These are phyloP conservation scores for Phoenicopterus ruber DNA, from an alignment of 2,113 vertebrate species.

Conservation along the genomic window DNA sequence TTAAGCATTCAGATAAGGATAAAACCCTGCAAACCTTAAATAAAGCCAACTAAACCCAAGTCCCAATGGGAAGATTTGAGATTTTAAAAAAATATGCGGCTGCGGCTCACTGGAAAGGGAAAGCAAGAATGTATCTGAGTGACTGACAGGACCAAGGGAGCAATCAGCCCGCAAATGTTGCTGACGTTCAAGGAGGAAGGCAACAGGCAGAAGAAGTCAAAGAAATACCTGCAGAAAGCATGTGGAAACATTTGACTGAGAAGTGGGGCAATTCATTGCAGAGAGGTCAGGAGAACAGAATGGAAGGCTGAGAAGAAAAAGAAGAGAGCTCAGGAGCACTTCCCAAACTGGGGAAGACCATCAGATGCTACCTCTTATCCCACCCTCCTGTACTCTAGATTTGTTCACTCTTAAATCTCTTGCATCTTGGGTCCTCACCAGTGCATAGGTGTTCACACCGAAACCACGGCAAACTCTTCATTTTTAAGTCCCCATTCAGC, in stretches of 20 bases:
- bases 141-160: not conserved
- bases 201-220: not conserved
- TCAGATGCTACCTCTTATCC: not conserved
- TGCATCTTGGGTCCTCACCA: not conserved
- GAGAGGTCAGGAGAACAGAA: not conserved
- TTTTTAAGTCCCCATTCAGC: not conserved
- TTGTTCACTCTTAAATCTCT: not conserved
- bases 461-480: not conserved
- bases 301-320: not conserved
- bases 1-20: not conserved
- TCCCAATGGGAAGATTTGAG: not conserved
- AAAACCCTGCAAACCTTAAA: not conserved
- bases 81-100: not conserved
- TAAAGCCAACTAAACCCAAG: not conserved
- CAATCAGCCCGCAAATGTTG: not conserved
- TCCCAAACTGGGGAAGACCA: not conserved
- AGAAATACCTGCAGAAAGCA: not conserved
- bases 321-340: not conserved
- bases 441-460: not conserved
- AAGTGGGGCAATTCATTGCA: not conserved
- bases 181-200: not conserved
- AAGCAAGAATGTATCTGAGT: not conserved
- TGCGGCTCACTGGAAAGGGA: not conserved
- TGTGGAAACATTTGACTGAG: fast-evolving
- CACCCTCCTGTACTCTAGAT: not conserved